A percentile compares a stretch with the other conserved stretches of the same genome.
phyloP scores from a whole-genome alignment of 1,140 invertebrate species.

The Bradynema listronoti region DNA sequence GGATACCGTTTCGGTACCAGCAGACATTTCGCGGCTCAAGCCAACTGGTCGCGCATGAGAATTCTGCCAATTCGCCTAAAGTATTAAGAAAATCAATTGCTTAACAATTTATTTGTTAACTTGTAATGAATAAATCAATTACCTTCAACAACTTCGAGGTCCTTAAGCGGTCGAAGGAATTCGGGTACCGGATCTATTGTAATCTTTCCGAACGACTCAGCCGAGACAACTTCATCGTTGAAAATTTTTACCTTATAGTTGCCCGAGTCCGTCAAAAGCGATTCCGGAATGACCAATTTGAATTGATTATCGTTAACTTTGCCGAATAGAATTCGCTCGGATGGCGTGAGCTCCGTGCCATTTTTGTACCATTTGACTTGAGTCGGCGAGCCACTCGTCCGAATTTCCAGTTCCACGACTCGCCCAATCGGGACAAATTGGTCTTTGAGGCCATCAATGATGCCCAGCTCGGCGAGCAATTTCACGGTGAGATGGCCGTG shows the following conservation, averaged over 20 bases:
- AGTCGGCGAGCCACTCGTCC: conserved; percentile 45
- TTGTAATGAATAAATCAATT: too few relatives aligned
- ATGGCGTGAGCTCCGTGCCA: conserved; percentile 41
- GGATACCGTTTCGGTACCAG: conserved; percentile 56
- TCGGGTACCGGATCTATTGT: conserved; percentile 48
- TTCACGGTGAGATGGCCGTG: conserved; percentile 45
- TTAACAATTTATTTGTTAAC: too few relatives aligned
- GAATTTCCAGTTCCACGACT: conserved; percentile 38
- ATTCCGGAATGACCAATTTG: conserved; percentile 56
- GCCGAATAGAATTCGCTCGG: conserved; percentile 51
- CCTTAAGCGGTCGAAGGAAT: conserved; percentile 49
- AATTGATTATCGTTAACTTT: conserved; percentile 58
- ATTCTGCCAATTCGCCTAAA: conserved; percentile 50
- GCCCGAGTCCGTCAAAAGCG: conserved; percentile 56
- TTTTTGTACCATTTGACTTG: conserved; percentile 57
- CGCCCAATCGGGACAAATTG: conserved; percentile 33
- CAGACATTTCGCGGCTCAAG: conserved; percentile 42
- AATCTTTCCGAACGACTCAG: conserved; percentile 42
- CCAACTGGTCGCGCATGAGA: conserved; percentile 46
- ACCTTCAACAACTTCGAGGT: conserved; percentile 49
- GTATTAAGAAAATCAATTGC: too few relatives aligned
- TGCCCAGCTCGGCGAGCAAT: conserved; percentile 30
- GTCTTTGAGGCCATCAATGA: conserved; percentile 47
- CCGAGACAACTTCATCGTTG: conserved; percentile 64
- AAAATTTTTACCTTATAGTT: conserved; percentile 54